These are phyloP conservation scores for Daktulosphaira vitifoliae DNA, from an alignment of 1,140 invertebrate genomes.

Conservation along the genomic window DNA sequence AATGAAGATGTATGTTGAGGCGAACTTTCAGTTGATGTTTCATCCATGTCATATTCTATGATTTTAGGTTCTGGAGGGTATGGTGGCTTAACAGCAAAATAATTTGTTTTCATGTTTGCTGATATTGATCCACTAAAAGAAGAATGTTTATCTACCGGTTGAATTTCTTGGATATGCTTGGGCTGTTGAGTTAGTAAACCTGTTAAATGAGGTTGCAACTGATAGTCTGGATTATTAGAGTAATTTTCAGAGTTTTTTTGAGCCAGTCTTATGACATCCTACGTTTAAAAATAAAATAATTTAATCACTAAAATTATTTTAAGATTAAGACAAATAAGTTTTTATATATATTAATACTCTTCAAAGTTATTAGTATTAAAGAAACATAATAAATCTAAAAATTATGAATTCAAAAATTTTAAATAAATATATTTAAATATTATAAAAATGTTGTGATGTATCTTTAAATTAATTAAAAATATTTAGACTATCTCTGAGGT, in stretches of 20 bases:
- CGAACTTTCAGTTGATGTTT: slow-evolving; percentile 29
- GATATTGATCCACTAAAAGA: slow-evolving; percentile 14
- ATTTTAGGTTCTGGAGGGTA: slow-evolving; percentile 27
- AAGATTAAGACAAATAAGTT: too few relatives aligned
- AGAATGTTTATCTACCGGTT: not conserved
- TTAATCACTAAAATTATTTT: too few relatives aligned
- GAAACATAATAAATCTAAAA: too few relatives aligned
- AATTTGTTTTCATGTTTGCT: slow-evolving; percentile 20
- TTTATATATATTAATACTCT: too few relatives aligned
- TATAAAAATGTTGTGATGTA: too few relatives aligned
- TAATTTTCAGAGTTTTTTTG: slow-evolving; percentile 25
- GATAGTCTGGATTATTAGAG: slow-evolving; percentile 23
- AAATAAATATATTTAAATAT: too few relatives aligned
- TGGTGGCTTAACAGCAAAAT: slow-evolving; percentile 21
- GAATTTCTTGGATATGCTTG: not conserved
- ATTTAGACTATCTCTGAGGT: too few relatives aligned
- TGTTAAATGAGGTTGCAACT: slow-evolving; percentile 26
- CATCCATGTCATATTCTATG: slow-evolving; percentile 23
- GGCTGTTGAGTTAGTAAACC: slow-evolving; percentile 23
- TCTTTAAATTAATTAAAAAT: too few relatives aligned
- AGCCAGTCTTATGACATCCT: slow-evolving; percentile 16
- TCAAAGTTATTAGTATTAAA: too few relatives aligned
- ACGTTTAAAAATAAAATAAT: not conserved
- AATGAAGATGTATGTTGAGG: slow-evolving; percentile 30
- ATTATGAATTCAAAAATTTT: too few relatives aligned